phyloP scores from a whole-genome alignment of 2,888 invertebrate species.

The Odontocerum albicorne region DNA sequence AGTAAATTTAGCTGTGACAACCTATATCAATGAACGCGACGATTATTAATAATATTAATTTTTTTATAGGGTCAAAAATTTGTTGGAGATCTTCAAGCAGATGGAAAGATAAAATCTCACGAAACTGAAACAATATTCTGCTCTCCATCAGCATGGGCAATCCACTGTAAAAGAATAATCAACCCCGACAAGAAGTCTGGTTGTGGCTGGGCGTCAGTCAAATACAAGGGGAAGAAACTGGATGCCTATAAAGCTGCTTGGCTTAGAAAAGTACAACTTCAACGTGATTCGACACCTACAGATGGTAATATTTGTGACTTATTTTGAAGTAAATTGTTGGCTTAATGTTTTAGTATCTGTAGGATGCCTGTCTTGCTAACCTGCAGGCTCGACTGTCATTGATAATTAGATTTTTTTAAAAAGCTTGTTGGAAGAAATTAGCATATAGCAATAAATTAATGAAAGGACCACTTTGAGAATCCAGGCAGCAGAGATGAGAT shows the following conservation, averaged over 20 bases:
- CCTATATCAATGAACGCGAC: too few relatives aligned
- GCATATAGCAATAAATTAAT: too few relatives aligned
- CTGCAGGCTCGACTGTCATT: too few relatives aligned
- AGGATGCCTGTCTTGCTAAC: too few relatives aligned
- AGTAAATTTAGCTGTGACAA: too few relatives aligned
- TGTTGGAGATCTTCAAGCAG: conserved; percentile 80
- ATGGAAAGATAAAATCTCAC: conserved; percentile 87
- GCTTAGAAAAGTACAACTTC: conserved; percentile 69
- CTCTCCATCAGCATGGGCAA: conserved; percentile 92
- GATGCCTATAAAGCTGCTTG: conserved; percentile 88
- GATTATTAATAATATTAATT: too few relatives aligned
- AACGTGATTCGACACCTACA: conserved; percentile 51
- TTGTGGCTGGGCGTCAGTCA: conserved; percentile 92
- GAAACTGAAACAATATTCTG: conserved; percentile 86
- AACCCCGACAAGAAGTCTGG: conserved; percentile 91
- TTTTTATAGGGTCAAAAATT: conserved; percentile 78
- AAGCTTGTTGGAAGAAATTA: too few relatives aligned
- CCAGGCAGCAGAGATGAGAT: too few relatives aligned
- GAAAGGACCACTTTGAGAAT: too few relatives aligned
- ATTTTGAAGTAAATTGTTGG: too few relatives aligned
- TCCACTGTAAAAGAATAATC: conserved; percentile 87
- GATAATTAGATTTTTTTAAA: too few relatives aligned
- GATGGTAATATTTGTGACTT: conserved; percentile 35
- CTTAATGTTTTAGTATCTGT: too few relatives aligned
- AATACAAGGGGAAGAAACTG: conserved; percentile 83